Conservation (phyloP, 1,140 invertebrate genomes). For the Ceratosolen fusciceps region DNA sequence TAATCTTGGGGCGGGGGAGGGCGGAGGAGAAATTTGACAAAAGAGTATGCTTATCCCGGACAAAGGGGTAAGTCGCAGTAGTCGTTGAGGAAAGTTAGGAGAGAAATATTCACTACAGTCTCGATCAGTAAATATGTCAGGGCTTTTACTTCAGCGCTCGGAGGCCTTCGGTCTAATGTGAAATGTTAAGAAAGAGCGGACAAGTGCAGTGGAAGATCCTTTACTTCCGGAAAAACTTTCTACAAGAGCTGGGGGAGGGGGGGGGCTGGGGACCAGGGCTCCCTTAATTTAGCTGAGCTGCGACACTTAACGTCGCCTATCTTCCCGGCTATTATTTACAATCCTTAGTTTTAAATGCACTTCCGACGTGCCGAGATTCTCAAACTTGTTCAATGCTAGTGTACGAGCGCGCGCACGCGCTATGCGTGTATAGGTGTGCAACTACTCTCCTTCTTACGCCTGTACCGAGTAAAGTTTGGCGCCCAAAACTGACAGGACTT, state of each 20-base stretch:
- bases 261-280: too few relatives aligned
- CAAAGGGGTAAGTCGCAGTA: neutral
- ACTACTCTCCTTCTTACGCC: neutral
- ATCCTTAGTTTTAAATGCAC: slow-evolving; percentile 41
- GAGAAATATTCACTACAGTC: slow-evolving; percentile 3
- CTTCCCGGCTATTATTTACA: slow-evolving; percentile 48
- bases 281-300: slow-evolving; percentile 42
- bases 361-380: slow-evolving; percentile 24
- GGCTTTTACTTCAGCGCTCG: neutral
- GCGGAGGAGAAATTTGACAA: too few relatives aligned
- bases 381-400: slow-evolving; percentile 11
- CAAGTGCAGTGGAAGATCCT: neutral
- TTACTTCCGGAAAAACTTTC: slow-evolving; percentile 33
- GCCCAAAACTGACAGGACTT: neutral
- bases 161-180: neutral
- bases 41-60: neutral
- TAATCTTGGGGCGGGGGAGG: too few relatives aligned
- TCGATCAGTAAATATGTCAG: slow-evolving; percentile 29
- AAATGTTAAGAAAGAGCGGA: neutral
- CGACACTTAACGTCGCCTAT: slow-evolving; percentile 40
- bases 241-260: neutral
- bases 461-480: neutral
- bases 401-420: too few relatives aligned
- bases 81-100: slow-evolving; percentile 27
- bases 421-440: too few relatives aligned